Percentiles rank a stretch among this genome's conserved stretches.
Conservation (phyloP, 1,140 invertebrate species). For the Drosophila athabasca region DNA sequence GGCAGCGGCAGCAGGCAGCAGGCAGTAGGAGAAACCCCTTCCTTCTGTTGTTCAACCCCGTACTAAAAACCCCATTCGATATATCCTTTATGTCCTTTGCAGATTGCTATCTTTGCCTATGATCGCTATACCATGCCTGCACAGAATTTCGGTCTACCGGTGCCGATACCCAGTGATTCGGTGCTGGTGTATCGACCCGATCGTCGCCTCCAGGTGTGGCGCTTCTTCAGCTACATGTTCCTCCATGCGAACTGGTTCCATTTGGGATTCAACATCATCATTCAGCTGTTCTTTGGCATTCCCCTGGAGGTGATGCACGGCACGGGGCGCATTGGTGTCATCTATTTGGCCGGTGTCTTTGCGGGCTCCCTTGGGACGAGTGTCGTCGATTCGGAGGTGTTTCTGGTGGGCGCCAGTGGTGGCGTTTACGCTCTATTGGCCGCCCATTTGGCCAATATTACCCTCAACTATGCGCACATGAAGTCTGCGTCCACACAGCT, state of each 20-base stretch:
- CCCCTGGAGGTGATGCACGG: conserved; percentile 98
- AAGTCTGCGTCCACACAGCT: conserved; percentile 95
- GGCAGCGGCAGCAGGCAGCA: neutral
- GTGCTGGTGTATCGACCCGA: conserved; percentile 97
- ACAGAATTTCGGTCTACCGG: conserved; percentile 86
- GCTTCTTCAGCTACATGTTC: conserved; percentile 97
- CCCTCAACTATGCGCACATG: conserved; percentile 98
- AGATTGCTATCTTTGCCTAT: conserved; percentile 97
- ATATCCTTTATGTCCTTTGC: conserved; percentile 79
- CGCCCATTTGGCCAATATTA: conserved; percentile 96
- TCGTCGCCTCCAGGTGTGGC: conserved; percentile 95
- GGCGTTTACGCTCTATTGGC: conserved; percentile 96
- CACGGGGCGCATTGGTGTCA: conserved; percentile 92
- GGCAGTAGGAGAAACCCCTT: conserved; percentile 4
- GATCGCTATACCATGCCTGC: conserved; percentile 86
- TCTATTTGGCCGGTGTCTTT: conserved; percentile 97
- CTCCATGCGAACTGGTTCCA: conserved; percentile 98
- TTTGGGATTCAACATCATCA: conserved; percentile 96
- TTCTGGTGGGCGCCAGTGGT: conserved; percentile 96
- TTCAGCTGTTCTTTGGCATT: conserved; percentile 95
- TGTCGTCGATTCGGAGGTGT: conserved; percentile 96
- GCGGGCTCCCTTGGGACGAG: conserved; percentile 96
- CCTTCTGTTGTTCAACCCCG: neutral
- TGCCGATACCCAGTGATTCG: conserved; percentile 95
- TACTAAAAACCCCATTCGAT: conserved; percentile 48